Evolutionary conservation across 2,113 vertebrate species (phyloP).

Genomic region (Spea bombifrons): DNA sequence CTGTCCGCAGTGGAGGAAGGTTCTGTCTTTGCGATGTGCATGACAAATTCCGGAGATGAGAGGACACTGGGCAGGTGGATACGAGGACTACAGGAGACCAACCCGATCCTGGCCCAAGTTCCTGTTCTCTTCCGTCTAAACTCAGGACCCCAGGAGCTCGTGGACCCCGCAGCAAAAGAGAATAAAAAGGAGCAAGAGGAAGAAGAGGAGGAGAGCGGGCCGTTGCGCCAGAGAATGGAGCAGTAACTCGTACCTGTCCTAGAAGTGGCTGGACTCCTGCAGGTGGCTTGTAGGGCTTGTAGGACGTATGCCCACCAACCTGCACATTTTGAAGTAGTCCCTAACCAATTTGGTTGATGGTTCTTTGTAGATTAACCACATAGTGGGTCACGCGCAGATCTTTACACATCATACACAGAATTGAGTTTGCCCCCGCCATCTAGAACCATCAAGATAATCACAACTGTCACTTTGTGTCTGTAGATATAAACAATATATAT

Average conservation of each 20-base stretch:
- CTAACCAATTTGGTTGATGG: no score
- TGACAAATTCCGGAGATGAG: slow-evolving; percentile 73
- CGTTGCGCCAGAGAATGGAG: slow-evolving; percentile 17
- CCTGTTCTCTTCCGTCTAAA: slow-evolving; percentile 79
- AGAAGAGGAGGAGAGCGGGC: slow-evolving; percentile 48
- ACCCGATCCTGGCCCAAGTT: slow-evolving; percentile 70
- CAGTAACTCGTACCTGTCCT: neutral
- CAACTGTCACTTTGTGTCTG: no score
- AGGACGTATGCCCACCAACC: no score
- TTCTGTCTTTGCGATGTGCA: slow-evolving; percentile 80
- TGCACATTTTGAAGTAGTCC: no score
- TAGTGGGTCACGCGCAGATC: no score
- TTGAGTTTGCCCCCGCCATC: no score
- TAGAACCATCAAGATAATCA: no score
- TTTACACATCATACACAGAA: no score
- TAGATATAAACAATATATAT: no score
- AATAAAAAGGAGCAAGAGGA: slow-evolving; percentile 53
- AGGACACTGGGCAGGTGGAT: slow-evolving; percentile 81
- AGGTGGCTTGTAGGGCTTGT: neutral
- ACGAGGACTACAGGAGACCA: slow-evolving; percentile 76
- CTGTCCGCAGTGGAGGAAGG: slow-evolving; percentile 78
- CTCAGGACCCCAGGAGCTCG: slow-evolving; percentile 57
- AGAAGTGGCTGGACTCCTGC: neutral
- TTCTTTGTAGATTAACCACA: no score
- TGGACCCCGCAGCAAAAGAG: neutral